Evolutionary conservation across 2,797 vertebrate species (phyloP), one percentile per base, ranked within the genome.

Genomic region (Nasua narica): DNA sequence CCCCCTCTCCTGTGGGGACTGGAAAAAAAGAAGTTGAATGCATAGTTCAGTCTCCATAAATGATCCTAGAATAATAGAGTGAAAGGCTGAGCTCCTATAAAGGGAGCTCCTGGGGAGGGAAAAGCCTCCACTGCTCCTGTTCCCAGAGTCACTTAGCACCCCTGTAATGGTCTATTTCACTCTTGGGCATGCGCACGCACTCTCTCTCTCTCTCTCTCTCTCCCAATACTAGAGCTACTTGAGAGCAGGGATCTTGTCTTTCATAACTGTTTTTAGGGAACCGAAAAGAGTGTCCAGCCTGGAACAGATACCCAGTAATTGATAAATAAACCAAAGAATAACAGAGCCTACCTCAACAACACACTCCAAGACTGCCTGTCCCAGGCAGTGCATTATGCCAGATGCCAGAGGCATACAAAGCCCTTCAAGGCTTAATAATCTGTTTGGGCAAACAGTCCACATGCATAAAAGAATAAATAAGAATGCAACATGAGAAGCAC

Each of bases 391-490:
- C 46, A 2, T 76, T 93, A 46, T 91, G 91, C 90, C 94, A 95
- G 91, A 32, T 81, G 50, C 83, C 87, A 40, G 74, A 92, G 87
- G 48, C 87, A 58, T 40, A 50, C 84, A 85, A 65, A 82, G 79
- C 27, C 93, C 83, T 81, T 94, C 90, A 89, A 81, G 92, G 27
- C 50, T 87, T 93, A 81, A 74, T 91, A 95, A 60, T 91, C 58
- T 89, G 43, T 94, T 83, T 89, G 91, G 79, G 40, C 77, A 96
- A 90, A 77, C 50, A 72, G 23, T 83, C 54, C 83, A 82, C 50
- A 92, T 77, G 65, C 50, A 86, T 82, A 87, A 94, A 94, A 76
- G 65, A 85, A 95, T 81, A 87, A 90, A 90, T 54, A 92, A n/a
- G 50, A 77, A 93, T 25, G 69, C 56, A 32, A 77, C 87, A 40